These are phyloP conservation scores for Chironomus tentans DNA, from an alignment of 2,888 invertebrate species.

Conservation along the genomic window DNA sequence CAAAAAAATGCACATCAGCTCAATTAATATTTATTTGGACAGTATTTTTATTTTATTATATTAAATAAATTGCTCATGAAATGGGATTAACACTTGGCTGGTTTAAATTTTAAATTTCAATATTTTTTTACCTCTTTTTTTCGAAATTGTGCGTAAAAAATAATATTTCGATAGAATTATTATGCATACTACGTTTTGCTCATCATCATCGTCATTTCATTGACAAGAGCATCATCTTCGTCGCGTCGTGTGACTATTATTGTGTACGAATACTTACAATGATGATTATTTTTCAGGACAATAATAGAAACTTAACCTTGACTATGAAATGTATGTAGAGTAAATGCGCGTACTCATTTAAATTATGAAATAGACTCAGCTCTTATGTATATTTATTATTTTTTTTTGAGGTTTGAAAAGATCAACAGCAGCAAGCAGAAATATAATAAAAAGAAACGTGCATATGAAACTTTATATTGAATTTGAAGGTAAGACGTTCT, in stretches of 20 bases:
- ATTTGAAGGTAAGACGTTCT: not conserved
- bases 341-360: not conserved
- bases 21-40: conserved; percentile 24
- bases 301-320: not conserved
- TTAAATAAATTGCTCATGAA: conserved; percentile 23
- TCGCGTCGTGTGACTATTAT: not conserved
- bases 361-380: not conserved
- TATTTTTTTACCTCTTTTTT: too few relatives aligned
- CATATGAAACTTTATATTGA: not conserved
- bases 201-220: not conserved
- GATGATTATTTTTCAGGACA: not conserved
- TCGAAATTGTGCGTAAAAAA: too few relatives aligned
- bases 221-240: not conserved
- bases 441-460: too few relatives aligned
- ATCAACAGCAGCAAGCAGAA: too few relatives aligned
- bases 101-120: not conserved
- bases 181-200: not conserved
- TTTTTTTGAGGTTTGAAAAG: not conserved
- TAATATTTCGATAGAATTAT: not conserved
- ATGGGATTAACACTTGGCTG: conserved; percentile 18
- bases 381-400: not conserved
- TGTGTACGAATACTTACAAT: not conserved
- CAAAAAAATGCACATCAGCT: conserved; percentile 18
- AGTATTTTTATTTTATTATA: not conserved
- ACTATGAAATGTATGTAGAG: not conserved